These are phyloP conservation scores for Noctuana brunneofusca DNA, from an alignment of 2,888 invertebrate genomes.

Conservation along the genomic window DNA sequence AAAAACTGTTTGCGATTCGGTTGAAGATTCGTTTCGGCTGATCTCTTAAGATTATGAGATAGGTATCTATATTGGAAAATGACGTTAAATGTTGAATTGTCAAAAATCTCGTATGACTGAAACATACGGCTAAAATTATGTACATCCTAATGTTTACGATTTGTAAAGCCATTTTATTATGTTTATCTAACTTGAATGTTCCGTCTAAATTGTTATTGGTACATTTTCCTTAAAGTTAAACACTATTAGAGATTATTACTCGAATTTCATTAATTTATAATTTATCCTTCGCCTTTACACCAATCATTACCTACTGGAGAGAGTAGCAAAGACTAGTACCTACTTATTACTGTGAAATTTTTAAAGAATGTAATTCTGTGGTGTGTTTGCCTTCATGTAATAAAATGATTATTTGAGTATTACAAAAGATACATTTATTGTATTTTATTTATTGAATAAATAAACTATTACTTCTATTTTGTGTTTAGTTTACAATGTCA, in stretches of 20 bases:
- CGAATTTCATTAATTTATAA: not conserved
- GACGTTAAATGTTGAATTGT: conserved; percentile 8
- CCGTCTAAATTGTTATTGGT: conserved; percentile 19
- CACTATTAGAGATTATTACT: not conserved
- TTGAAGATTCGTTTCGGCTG: conserved; percentile 36
- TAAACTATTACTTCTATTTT: conserved; percentile 22
- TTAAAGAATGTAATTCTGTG: conserved; percentile 23
- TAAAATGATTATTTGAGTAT: conserved; percentile 9
- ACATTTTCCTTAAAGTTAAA: not conserved
- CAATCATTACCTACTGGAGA: conserved; percentile 51
- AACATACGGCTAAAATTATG: conserved; percentile 5
- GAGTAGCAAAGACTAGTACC: conserved; percentile 65
- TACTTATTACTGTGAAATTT: not conserved
- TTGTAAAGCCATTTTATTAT: not conserved
- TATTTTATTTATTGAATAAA: conserved; percentile 25
- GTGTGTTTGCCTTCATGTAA: conserved; percentile 2
- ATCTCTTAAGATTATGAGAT: conserved; percentile 8
- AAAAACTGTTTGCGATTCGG: conserved; percentile 19
- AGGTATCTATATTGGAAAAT: conserved; percentile 15
- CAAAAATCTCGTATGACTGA: conserved; percentile 9
- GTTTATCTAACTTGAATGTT: conserved; percentile 5
- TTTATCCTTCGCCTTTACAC: not conserved
- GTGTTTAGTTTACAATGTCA: conserved; percentile 7
- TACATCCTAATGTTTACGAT: not conserved
- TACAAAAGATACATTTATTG: conserved; percentile 13